Percentiles rank a stretch among this genome's conserved stretches.
phyloP scores from a whole-genome alignment of 2,888 invertebrate species.

The Escarpia spicata region DNA sequence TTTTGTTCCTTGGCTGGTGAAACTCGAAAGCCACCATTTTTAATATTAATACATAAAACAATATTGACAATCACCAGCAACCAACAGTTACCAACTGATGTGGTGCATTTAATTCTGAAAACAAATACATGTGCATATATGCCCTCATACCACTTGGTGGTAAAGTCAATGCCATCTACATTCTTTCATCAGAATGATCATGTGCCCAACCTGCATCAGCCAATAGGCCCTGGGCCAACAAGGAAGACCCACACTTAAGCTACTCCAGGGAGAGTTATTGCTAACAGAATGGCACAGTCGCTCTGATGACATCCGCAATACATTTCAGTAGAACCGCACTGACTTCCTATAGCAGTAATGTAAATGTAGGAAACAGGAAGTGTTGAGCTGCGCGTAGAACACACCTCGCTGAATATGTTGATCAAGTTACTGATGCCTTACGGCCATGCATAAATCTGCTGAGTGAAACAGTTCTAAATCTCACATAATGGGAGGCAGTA shows the following conservation, averaged over 20 bases:
- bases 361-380: not conserved
- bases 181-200: not conserved
- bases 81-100: no score
- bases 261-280: not conserved
- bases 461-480: not conserved
- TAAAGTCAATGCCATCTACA: not conserved
- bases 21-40: no score
- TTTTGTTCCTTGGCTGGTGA: no score
- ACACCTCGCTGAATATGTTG: not conserved
- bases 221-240: not conserved
- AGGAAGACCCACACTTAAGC: not conserved
- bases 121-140: not conserved
- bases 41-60: no score
- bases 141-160: not conserved
- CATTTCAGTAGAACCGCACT: not conserved
- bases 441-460: not conserved
- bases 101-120: not conserved
- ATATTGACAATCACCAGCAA: no score
- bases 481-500: not conserved
- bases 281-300: not conserved
- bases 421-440: not conserved
- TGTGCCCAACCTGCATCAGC: not conserved
- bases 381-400: not conserved
- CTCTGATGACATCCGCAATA: not conserved
- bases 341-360: not conserved